A percentile compares a stretch with the other conserved stretches of the same genome.
phyloP scores from a whole-genome alignment of 1,140 invertebrate species.

The Cotesia glomerata region DNA sequence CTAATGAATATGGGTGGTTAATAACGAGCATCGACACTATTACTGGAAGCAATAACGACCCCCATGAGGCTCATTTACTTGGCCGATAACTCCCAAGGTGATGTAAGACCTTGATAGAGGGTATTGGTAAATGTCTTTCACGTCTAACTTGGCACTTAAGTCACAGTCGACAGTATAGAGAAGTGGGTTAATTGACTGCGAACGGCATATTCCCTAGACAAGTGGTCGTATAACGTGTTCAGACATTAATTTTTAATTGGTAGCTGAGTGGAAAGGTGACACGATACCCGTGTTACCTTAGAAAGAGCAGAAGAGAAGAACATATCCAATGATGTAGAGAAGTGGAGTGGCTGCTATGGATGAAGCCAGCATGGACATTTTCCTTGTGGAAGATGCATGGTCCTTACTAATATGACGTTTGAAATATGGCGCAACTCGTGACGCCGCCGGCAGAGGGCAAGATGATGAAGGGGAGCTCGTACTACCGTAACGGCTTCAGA shows the following conservation, averaged over 20 bases:
- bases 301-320: slow-evolving; percentile 4
- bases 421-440: slow-evolving; percentile 53
- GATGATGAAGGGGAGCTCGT: slow-evolving; percentile 6
- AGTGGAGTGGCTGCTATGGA: slow-evolving; percentile 38
- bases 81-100: not conserved
- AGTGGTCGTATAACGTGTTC: slow-evolving; percentile 41
- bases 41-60: slow-evolving; percentile 6
- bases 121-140: slow-evolving; percentile 23
- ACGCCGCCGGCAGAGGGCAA: slow-evolving; percentile 21
- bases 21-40: slow-evolving; percentile 9
- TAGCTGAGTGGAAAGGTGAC: slow-evolving; percentile 41
- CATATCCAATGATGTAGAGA: slow-evolving; percentile 40
- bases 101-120: slow-evolving; percentile 34
- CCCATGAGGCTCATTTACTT: slow-evolving; percentile 15
- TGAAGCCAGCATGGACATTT: slow-evolving; percentile 47
- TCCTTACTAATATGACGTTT: slow-evolving; percentile 55
- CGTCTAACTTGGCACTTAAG: slow-evolving; percentile 8
- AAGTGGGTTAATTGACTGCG: slow-evolving; percentile 50
- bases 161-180: slow-evolving; percentile 14
- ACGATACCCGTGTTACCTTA: slow-evolving; percentile 32
- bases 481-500: not conserved
- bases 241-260: slow-evolving; percentile 52
- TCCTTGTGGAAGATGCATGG: slow-evolving; percentile 54
- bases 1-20: slow-evolving; percentile 1
- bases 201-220: slow-evolving; percentile 36